Evolutionary conservation across 2,113 vertebrate species (phyloP).

Genomic region (Psittacus erithacus): DNA sequence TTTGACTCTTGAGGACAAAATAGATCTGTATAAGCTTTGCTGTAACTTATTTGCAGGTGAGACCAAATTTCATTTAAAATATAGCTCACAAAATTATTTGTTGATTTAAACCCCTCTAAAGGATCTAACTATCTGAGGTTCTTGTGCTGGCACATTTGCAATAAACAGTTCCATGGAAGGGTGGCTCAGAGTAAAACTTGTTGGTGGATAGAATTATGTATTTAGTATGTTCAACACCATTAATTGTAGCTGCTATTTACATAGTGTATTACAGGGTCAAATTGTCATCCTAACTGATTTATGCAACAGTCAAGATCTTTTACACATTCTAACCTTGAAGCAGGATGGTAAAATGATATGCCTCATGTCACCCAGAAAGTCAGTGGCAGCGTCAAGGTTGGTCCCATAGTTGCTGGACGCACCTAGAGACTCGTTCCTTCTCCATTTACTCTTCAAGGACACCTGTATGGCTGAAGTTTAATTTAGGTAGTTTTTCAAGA

Average conservation of each 20-base stretch:
- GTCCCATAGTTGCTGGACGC: accelerated
- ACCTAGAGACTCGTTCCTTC: background rate
- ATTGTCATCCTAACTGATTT: background rate
- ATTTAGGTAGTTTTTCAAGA: background rate
- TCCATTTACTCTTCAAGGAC: background rate
- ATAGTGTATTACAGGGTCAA: background rate
- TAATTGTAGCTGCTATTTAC: background rate
- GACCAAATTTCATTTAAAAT: background rate
- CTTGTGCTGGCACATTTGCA: background rate
- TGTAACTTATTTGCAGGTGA: background rate
- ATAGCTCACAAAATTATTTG: background rate
- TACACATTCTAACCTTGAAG: background rate
- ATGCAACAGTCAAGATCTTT: background rate
- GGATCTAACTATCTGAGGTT: background rate
- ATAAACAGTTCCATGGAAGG: background rate
- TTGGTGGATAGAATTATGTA: background rate
- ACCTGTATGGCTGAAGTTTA: background rate
- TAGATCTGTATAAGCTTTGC: background rate
- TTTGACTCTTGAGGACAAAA: background rate
- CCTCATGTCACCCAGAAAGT: background rate
- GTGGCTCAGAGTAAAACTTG: background rate
- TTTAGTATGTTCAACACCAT: background rate
- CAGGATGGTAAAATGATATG: background rate
- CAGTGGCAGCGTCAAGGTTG: background rate
- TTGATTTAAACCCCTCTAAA: background rate